Evolutionary conservation across 2,888 invertebrate species (phyloP).

Genomic region (Epiperipatus broadwayi): DNA sequence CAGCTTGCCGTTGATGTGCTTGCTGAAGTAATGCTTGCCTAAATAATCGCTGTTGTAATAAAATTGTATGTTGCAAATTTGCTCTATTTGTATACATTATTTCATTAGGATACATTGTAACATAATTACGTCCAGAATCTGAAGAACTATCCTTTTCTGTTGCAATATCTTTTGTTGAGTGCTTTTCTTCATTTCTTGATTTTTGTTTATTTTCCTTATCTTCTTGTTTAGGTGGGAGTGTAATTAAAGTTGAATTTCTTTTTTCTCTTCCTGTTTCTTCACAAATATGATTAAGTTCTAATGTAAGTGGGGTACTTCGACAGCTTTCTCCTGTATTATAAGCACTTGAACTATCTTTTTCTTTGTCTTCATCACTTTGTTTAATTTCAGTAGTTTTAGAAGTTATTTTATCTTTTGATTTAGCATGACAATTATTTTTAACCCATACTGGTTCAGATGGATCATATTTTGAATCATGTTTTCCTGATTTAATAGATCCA

Average conservation of each 20-base stretch:
- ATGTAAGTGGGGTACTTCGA: conserved; percentile 41
- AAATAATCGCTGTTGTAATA: conserved; percentile 45
- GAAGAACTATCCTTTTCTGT: too few relatives aligned
- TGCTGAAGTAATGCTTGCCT: conserved; percentile 20
- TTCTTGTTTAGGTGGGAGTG: not conserved
- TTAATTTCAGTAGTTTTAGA: too few relatives aligned
- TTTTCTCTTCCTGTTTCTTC: too few relatives aligned
- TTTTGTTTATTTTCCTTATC: too few relatives aligned
- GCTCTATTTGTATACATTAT: conserved; percentile 50
- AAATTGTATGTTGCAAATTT: conserved; percentile 46
- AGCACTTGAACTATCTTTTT: conserved; percentile 46
- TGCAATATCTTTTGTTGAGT: too few relatives aligned
- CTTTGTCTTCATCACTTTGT: too few relatives aligned
- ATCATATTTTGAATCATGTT: too few relatives aligned
- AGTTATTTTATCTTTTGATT: too few relatives aligned
- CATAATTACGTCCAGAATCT: conserved; percentile 18
- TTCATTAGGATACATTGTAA: conserved; percentile 30
- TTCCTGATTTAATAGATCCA: too few relatives aligned
- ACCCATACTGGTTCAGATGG: too few relatives aligned
- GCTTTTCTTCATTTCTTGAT: too few relatives aligned
- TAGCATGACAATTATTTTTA: too few relatives aligned
- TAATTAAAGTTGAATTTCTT: conserved; percentile 7
- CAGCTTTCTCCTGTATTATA: conserved; percentile 58
- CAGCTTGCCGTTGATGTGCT: conserved; percentile 30
- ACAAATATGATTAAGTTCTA: conserved; percentile 35